Evolutionary conservation across 2,797 vertebrate species (phyloP).

Genomic region (Enteromius afrohamiltoni): DNA sequence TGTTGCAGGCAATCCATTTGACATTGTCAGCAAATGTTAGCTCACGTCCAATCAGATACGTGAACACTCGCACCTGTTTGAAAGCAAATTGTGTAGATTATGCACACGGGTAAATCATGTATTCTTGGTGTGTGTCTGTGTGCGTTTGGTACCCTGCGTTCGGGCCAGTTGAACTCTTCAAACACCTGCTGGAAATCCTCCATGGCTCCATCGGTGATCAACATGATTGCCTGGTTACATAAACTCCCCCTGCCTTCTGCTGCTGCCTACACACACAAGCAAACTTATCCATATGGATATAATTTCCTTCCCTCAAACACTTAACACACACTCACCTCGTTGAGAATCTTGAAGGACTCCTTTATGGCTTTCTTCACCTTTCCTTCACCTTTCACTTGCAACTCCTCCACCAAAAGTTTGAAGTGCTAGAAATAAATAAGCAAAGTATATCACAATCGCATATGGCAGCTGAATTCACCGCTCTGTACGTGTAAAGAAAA

Average conservation of each 20-base stretch:
- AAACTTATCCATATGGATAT: constrained; percentile 9
- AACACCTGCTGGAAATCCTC: constrained; percentile 92
- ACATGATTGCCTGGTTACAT: constrained; percentile 98
- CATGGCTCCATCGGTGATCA: constrained; percentile 94
- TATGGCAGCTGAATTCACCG: neutral
- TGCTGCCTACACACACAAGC: constrained; percentile 77
- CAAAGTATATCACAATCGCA: neutral
- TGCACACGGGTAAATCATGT: constrained; percentile 10
- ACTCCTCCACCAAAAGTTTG: constrained; percentile 87
- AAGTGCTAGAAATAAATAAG: constrained; percentile 82
- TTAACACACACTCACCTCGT: constrained; percentile 73
- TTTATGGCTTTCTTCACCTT: constrained; percentile 88
- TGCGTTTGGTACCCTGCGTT: constrained; percentile 80
- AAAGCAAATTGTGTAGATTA: constrained; percentile 15
- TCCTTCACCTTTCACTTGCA: constrained; percentile 92
- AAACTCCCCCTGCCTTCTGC: constrained; percentile 86
- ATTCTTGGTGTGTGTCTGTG: neutral
- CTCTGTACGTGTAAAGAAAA: neutral
- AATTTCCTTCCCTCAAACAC: neutral
- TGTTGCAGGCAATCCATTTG: constrained; percentile 97
- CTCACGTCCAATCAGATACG: constrained; percentile 94
- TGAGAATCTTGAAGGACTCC: constrained; percentile 92
- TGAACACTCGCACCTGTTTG: constrained; percentile 92
- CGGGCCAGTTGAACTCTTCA: constrained; percentile 93
- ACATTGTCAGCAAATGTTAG: constrained; percentile 90